phyloP scores from a whole-genome alignment of 1,140 invertebrate genomes.

The Pissodes strobi region DNA sequence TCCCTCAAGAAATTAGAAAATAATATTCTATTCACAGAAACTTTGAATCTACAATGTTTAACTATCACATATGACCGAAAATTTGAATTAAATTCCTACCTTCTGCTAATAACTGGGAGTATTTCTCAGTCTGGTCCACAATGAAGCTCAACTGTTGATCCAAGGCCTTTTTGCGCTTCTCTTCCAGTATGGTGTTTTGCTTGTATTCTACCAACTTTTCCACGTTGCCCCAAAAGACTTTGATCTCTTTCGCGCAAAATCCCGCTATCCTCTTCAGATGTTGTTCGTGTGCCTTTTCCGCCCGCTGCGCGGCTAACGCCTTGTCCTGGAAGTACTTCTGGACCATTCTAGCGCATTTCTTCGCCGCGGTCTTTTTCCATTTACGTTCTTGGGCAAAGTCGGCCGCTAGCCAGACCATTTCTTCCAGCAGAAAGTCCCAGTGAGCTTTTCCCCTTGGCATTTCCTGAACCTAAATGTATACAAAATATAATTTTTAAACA shows the following conservation, averaged over 20 bases:
- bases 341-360: conserved; percentile 90
- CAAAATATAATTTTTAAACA: too few species aligned
- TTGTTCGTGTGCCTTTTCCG: conserved; percentile 89
- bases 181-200: conserved; percentile 88
- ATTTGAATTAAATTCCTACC: conserved; percentile 53
- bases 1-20: too few species aligned
- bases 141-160: conserved; percentile 98
- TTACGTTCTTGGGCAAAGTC: conserved; percentile 98
- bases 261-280: conserved; percentile 85
- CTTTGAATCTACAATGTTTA: too few species aligned
- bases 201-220: conserved; percentile 97
- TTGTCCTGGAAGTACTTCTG: conserved; percentile 96
- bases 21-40: too few species aligned
- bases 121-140: conserved; percentile 98
- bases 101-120: conserved; percentile 87
- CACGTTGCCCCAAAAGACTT: conserved; percentile 95
- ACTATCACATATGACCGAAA: too few species aligned
- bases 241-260: conserved; percentile 90
- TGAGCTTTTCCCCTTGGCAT: conserved; percentile 89
- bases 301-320: conserved; percentile 82
- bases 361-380: conserved; percentile 95
- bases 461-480: too few species aligned
- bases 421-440: conserved; percentile 98
- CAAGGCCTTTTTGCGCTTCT: conserved; percentile 92
- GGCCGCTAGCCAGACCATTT: conserved; percentile 97